Evolutionary conservation across 2,113 vertebrate genomes (phyloP), one percentile per base, ranked within the genome.

Genomic region (Rhombomys opimus): DNA sequence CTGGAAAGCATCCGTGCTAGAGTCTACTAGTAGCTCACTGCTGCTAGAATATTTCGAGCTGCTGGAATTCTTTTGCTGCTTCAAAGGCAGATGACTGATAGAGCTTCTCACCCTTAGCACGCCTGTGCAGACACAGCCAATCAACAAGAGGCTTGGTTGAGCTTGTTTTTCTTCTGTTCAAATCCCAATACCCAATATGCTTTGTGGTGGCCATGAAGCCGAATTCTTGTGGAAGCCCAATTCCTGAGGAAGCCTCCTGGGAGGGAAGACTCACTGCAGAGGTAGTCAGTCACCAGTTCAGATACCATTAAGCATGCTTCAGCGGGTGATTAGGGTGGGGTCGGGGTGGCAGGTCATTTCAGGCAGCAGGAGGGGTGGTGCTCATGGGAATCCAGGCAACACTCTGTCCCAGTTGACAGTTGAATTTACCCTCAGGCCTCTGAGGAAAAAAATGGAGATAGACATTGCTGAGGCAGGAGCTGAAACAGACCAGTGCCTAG

Each of bases 331-430:
- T 14, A 1, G 17, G 9, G 7, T 7, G 32, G 30, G 18, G 30
- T 1, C 7, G 4, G 22, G 22, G 5, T 25, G 38, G 1, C 2
- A 0, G 17, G 7, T 14, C n/a, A 25, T 54, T 63, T 41, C 12
- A 17, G 59, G 25, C 0, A 23, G 3, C 0, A 27, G n/a, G n/a
- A 41, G 57, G n/a, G 22, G 12, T 63, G n/a, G 22, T 9, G n/a
- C 22, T 63, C 20, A 4, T 5, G 6, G 18, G 10, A 57, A 13
- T 81, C 32, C 30, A 18, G 18, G 30, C 9, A 35, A 18, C 0
- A 11, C 35, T 82, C 12, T 32, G n/a, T 81, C 20, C 18, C 2
- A 18, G 17, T 57, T n/a, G 50, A 32, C 50, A 17, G 15, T 17
- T 52, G 77, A 54, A 50, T n/a, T 59, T 57, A 57, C 32, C 17